A percentile compares a stretch with the other conserved stretches of the same genome.
Evolutionary conservation across 2,113 vertebrate species (phyloP).

Genomic region (Mormyrus lacerda): DNA sequence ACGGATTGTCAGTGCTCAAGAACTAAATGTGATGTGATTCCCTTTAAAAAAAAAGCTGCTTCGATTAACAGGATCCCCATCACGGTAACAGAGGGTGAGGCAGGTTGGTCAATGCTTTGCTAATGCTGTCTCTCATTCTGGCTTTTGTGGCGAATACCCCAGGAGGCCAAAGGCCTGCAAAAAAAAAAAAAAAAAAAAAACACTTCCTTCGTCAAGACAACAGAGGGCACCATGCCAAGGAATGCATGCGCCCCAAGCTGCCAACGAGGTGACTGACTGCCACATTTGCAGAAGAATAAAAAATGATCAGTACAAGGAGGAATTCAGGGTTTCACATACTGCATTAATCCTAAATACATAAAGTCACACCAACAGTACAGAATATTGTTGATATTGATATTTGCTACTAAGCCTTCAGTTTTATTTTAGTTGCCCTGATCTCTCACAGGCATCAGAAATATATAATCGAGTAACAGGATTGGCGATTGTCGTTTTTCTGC

Average conservation of each 20-base stretch:
- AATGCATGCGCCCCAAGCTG: neutral
- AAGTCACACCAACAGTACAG: neutral
- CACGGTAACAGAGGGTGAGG: neutral
- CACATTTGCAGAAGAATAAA: neutral
- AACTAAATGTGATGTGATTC: neutral
- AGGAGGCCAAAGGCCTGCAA: constrained; percentile 40
- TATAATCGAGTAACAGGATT: constrained; percentile 4
- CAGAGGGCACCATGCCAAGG: neutral
- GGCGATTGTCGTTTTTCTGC: constrained; percentile 29
- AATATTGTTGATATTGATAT: neutral
- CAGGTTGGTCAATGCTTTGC: constrained; percentile 18
- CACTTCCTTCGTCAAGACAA: constrained; percentile 14
- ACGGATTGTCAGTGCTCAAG: neutral
- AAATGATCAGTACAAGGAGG: neutral
- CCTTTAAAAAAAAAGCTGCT: neutral
- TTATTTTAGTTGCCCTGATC: neutral
- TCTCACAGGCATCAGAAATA: neutral
- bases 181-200: neutral
- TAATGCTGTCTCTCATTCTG: constrained; percentile 12
- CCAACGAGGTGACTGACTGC: neutral
- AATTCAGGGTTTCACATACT: neutral
- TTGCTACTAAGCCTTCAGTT: neutral
- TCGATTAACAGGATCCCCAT: neutral
- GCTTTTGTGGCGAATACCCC: constrained; percentile 36
- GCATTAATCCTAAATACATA: neutral